Evolutionary conservation across 2,113 vertebrate genomes (phyloP), one percentile per base, ranked within the genome.

Genomic region (Eptesicus fuscus): DNA sequence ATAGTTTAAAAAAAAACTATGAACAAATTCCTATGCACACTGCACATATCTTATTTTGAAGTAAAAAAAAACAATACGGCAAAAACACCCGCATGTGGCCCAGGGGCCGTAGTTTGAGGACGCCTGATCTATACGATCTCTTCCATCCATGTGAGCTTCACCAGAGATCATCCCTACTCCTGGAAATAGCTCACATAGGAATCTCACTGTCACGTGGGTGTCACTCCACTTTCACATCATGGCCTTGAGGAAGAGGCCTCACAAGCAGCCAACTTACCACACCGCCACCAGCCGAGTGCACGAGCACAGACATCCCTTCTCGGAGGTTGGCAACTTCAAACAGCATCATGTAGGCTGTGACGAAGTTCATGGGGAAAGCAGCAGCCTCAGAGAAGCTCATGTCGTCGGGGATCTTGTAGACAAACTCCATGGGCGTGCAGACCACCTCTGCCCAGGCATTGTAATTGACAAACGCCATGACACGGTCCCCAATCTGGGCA

Each of bases 261-360:
- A 18, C 1, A 88, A 90, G 59, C 20, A 53, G 88, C 42, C 83
- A 59, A 98, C 98, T 99, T 98, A 99, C 99, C 98, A 99, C 99
- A 1, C 99, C 99, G 4, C 99, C 99, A 16, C 99, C 99, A 25
- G 99, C 99, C 0, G 99, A 99, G 97, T 99, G 99, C 51, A 99
- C 99, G 70, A 99, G 98, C 95, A 99, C 99, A 11, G 99, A 99
- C 99, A 99, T 99, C 67, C 99, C 99, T 97, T 99, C 99, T 93
- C 99, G 98, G 78, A 99, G 99, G 98, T 99, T 99, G 94, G 99
- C 99, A 4, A 99, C 99, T 98, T 99, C 99, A 94, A 99, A 99
- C 63, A 99, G 99, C 99, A 99, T 99, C 99, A 99, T 99, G 97
- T 99, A 99, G 35, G 99, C 99, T 73, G 99, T 99, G 97, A 99